These are phyloP conservation scores for Anticlea derivata DNA, from an alignment of 2,888 invertebrate species.

Conservation along the genomic window DNA sequence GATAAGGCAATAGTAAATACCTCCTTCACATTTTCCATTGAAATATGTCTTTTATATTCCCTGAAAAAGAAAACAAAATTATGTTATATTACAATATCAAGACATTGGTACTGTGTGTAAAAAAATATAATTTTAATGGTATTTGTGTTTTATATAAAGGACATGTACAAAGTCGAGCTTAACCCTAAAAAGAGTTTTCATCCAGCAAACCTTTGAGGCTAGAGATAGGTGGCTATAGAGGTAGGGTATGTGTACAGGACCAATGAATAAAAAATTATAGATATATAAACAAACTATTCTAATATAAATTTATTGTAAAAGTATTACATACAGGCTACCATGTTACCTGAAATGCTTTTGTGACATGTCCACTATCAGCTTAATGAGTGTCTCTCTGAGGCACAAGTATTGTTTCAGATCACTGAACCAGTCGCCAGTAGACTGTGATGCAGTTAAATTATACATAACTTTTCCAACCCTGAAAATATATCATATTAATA, in stretches of 20 bases:
- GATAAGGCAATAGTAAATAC: conserved; percentile 51
- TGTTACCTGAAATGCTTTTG: conserved; percentile 14
- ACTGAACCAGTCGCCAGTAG: conserved; percentile 15
- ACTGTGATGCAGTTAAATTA: conserved; percentile 10
- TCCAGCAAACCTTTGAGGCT: no score
- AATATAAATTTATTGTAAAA: no score
- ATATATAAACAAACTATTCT: no score
- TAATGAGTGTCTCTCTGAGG: conserved; percentile 5
- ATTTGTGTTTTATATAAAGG: no score
- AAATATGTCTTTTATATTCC: conserved; percentile 43
- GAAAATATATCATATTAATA: no score
- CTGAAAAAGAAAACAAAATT: conserved; percentile 41
- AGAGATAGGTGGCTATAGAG: no score
- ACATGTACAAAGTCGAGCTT: no score
- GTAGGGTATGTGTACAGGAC: no score
- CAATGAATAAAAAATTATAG: neutral
- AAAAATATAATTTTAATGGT: no score
- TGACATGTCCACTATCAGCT: conserved; percentile 9
- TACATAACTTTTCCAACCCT: conserved; percentile 12
- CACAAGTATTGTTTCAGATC: conserved; percentile 14
- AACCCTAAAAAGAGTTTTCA: no score
- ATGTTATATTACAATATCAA: no score
- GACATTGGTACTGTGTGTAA: no score
- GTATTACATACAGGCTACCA: neutral
- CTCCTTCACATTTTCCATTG: conserved; percentile 46